Percentiles rank a stretch among this genome's conserved stretches.
Evolutionary conservation across 2,888 invertebrate genomes (phyloP).

Genomic region (Mechanitis mazaeus): DNA sequence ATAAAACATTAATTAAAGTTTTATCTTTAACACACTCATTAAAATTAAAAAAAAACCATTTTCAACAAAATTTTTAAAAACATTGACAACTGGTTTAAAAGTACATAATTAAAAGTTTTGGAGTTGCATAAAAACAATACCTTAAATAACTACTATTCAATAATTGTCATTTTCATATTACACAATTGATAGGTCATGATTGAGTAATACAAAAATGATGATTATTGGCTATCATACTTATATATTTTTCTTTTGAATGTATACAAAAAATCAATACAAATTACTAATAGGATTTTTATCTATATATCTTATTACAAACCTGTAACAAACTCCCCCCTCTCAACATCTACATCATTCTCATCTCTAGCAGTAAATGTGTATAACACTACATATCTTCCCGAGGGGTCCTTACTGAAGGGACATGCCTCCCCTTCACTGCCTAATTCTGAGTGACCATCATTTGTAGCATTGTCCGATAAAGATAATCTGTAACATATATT

Average conservation of each 20-base stretch:
- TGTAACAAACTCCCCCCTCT: constrained; percentile 96
- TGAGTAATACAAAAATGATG: too few species aligned
- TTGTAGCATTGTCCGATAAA: constrained; percentile 65
- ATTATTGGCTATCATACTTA: too few species aligned
- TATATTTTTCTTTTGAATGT: too few species aligned
- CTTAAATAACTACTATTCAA: too few species aligned
- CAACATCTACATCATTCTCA: constrained; percentile 95
- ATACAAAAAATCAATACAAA: too few species aligned
- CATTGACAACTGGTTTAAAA: background rate
- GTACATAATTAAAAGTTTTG: too few species aligned
- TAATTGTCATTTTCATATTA: too few species aligned
- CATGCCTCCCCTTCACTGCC: constrained; percentile 79
- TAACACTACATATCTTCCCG: constrained; percentile 92
- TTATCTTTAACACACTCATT: too few species aligned
- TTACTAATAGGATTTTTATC: too few species aligned
- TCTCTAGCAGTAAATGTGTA: constrained; percentile 95
- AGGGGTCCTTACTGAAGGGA: constrained; percentile 87
- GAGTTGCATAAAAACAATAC: too few species aligned
- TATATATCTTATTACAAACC: constrained; percentile 46
- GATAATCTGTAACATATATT: constrained; percentile 46
- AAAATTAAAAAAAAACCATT: too few species aligned
- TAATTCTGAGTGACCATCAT: constrained; percentile 67
- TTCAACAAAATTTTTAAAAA: background rate
- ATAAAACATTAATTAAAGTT: constrained; percentile 22
- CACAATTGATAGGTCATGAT: too few species aligned